phyloP scores from a whole-genome alignment of 2,797 vertebrate genomes.

The Myotis vivesi region DNA sequence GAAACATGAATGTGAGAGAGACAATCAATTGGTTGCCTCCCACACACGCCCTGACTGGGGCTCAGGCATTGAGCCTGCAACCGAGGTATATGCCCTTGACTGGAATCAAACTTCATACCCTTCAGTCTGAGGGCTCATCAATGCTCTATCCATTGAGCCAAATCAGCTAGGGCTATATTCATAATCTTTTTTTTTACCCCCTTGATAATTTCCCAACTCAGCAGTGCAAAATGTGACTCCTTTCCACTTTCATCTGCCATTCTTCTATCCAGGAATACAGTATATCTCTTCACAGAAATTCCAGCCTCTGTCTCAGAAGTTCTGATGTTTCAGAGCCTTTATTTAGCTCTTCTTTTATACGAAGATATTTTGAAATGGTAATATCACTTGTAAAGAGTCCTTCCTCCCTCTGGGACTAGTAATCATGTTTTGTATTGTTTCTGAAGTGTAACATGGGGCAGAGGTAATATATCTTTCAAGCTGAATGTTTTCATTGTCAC shows the following conservation, averaged over 20 bases:
- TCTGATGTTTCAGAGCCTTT: constrained; percentile 48
- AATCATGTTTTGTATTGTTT: constrained; percentile 53
- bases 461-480: constrained; percentile 52
- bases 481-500: constrained; percentile 59
- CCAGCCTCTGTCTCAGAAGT: constrained; percentile 38
- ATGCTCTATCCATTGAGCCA: too few relatives aligned
- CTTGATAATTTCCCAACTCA: constrained; percentile 53
- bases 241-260: background rate
- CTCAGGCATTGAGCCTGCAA: too few relatives aligned
- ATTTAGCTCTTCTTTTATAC: constrained; percentile 56
- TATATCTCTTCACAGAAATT: background rate
- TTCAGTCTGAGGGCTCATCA: too few relatives aligned
- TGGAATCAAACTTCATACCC: too few relatives aligned
- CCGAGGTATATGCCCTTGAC: too few relatives aligned
- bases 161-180: too few relatives aligned
- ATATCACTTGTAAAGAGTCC: constrained; percentile 53
- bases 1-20: too few relatives aligned
- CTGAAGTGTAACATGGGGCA: constrained; percentile 65
- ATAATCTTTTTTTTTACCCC: background rate
- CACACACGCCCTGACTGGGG: too few relatives aligned
- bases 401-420: constrained; percentile 45
- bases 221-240: background rate
- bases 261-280: background rate
- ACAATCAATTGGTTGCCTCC: too few relatives aligned
- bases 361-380: constrained; percentile 70